These are phyloP conservation scores for Apteryx owenii DNA, from an alignment of 2,113 vertebrate species.

Conservation along the genomic window DNA sequence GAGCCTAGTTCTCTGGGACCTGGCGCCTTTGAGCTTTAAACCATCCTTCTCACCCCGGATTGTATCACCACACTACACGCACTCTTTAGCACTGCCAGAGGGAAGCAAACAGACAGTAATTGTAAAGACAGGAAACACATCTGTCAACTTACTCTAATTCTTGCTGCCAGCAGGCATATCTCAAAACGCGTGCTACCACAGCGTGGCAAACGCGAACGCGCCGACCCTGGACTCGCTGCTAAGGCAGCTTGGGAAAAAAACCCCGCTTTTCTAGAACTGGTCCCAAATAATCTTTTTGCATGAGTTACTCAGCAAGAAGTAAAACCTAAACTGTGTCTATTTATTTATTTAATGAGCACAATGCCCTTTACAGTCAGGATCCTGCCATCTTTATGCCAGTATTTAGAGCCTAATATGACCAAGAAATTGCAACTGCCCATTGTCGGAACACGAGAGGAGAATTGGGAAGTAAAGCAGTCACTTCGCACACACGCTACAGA, in stretches of 20 bases:
- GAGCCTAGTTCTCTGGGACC: slow-evolving; percentile 24
- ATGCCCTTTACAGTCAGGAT: neutral
- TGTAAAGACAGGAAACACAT: slow-evolving; percentile 66
- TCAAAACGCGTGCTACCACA: neutral
- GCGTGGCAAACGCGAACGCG: neutral
- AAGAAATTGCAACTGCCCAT: no score
- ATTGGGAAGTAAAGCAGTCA: neutral
- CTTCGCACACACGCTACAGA: neutral
- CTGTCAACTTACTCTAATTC: slow-evolving; percentile 59
- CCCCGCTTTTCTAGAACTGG: neutral
- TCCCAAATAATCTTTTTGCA: neutral
- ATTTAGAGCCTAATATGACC: neutral
- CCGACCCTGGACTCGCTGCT: neutral
- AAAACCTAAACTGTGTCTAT: neutral
- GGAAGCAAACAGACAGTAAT: slow-evolving; percentile 66
- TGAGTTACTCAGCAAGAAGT: neutral
- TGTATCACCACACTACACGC: slow-evolving; percentile 4
- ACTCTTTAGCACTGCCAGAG: slow-evolving; percentile 59
- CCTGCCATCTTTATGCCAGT: neutral
- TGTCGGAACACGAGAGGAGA: neutral
- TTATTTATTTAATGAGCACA: no score
- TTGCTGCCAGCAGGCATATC: slow-evolving; percentile 66
- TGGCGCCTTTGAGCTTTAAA: slow-evolving; percentile 49
- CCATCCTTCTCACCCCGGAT: slow-evolving; percentile 61
- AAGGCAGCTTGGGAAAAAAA: neutral